Conservation (phyloP, 2,888 invertebrate species). For the Epistrophe eligans region DNA sequence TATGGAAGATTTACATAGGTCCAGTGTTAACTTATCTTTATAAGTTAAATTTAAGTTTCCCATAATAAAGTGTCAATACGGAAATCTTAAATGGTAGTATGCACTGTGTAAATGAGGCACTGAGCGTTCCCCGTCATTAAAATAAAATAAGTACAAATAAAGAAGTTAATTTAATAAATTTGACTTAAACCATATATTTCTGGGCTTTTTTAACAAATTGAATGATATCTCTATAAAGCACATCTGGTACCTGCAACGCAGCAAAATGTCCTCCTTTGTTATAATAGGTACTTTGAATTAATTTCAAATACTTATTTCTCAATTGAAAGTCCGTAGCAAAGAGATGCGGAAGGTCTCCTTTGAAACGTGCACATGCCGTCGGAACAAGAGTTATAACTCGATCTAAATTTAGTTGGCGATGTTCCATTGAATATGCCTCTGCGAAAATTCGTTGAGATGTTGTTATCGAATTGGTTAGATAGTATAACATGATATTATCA, state of each 20-base stretch:
- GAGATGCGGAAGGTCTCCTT: slow-evolving; percentile 87
- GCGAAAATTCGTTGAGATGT: slow-evolving; percentile 89
- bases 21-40: no score
- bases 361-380: slow-evolving; percentile 90
- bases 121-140: no score
- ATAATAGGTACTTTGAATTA: slow-evolving; percentile 88
- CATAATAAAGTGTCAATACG: no score
- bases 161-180: no score
- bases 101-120: no score
- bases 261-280: slow-evolving; percentile 93
- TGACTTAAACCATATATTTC: slow-evolving; percentile 6
- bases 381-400: slow-evolving; percentile 89
- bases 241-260: slow-evolving; percentile 90
- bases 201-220: slow-evolving; percentile 85
- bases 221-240: slow-evolving; percentile 89
- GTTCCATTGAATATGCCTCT: slow-evolving; percentile 84
- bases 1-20: no score
- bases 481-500: slow-evolving; percentile 93
- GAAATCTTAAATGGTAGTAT: no score
- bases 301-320: slow-evolving; percentile 86
- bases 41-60: no score
- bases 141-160: no score
- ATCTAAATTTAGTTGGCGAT: slow-evolving; percentile 78
- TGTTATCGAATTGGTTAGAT: slow-evolving; percentile 89
- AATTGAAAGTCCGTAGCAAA: slow-evolving; percentile 86